These are phyloP conservation scores for Spodoptera picta DNA, from an alignment of 2,888 invertebrate genomes.

Conservation along the genomic window DNA sequence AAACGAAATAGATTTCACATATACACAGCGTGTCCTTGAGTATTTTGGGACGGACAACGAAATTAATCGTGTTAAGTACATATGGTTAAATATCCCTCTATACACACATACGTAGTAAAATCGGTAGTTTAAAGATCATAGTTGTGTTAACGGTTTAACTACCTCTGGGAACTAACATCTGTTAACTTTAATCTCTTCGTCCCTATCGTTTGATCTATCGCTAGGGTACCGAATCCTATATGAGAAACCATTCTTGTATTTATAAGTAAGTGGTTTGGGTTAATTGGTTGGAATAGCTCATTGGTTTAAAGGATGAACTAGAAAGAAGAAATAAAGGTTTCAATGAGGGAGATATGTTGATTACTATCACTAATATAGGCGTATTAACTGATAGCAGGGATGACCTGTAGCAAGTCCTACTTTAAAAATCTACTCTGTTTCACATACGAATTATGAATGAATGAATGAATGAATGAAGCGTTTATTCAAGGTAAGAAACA, in stretches of 20 bases:
- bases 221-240: slow-evolving; percentile 23
- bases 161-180: slow-evolving; percentile 43
- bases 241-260: slow-evolving; percentile 39
- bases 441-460: too few relatives aligned
- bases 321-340: too few relatives aligned
- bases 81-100: too few relatives aligned
- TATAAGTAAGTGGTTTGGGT: slow-evolving; percentile 17
- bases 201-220: slow-evolving; percentile 43
- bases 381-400: too few relatives aligned
- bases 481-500: too few relatives aligned
- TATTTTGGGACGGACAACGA: too few relatives aligned
- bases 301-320: background rate
- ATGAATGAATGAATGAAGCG: too few relatives aligned
- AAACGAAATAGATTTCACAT: too few relatives aligned
- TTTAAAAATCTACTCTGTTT: too few relatives aligned
- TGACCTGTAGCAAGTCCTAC: too few relatives aligned
- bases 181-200: slow-evolving; percentile 38
- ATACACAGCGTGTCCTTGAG: too few relatives aligned
- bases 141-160: slow-evolving; percentile 28
- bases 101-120: slow-evolving; percentile 14
- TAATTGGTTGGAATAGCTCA: background rate
- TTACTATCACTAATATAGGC: background rate
- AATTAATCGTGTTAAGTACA: too few relatives aligned
- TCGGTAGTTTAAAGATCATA: slow-evolving; percentile 31
- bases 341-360: background rate